These are phyloP conservation scores for Campopleginae sp. DNA, from an alignment of 2,888 invertebrate genomes.

Conservation along the genomic window DNA sequence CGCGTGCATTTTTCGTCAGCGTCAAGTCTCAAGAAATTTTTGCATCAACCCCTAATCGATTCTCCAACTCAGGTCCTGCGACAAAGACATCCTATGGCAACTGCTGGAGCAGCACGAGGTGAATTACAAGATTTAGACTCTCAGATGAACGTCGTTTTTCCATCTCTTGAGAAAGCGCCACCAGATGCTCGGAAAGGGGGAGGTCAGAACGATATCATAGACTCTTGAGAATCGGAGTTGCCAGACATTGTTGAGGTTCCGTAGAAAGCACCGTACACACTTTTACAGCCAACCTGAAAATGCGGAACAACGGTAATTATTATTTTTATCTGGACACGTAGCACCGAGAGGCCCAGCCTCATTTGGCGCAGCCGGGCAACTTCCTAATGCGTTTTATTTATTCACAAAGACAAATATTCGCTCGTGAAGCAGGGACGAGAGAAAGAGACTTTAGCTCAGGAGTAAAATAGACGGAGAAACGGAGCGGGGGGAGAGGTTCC, in stretches of 20 bases:
- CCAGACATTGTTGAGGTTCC: conserved; percentile 12
- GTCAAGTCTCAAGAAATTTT: conserved; percentile 21
- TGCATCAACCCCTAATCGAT: conserved; percentile 5
- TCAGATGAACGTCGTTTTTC: conserved; percentile 33
- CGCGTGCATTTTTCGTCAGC: not conserved
- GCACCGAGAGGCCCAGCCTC: not conserved
- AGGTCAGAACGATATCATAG: not conserved
- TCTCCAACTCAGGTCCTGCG: not conserved
- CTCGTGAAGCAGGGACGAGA: conserved; percentile 74
- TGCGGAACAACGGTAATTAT: conserved; percentile 6
- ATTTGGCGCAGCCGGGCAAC: conserved; percentile 69
- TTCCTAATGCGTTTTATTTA: conserved; percentile 83
- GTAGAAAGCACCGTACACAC: not conserved
- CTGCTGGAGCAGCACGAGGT: too few species aligned
- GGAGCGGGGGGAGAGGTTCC: conserved; percentile 72
- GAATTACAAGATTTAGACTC: too few species aligned
- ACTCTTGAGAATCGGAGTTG: not conserved
- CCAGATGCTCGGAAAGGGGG: conserved; percentile 17
- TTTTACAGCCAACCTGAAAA: conserved; percentile 6
- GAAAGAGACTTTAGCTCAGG: conserved; percentile 19
- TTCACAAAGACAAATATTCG: conserved; percentile 84
- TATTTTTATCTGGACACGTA: conserved; percentile 31
- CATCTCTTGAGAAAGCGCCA: conserved; percentile 13
- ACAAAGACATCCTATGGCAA: too few species aligned
- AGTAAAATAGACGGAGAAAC: conserved; percentile 43